phyloP scores from a whole-genome alignment of 2,797 vertebrate species.

The Distichodus sexfasciatus region DNA sequence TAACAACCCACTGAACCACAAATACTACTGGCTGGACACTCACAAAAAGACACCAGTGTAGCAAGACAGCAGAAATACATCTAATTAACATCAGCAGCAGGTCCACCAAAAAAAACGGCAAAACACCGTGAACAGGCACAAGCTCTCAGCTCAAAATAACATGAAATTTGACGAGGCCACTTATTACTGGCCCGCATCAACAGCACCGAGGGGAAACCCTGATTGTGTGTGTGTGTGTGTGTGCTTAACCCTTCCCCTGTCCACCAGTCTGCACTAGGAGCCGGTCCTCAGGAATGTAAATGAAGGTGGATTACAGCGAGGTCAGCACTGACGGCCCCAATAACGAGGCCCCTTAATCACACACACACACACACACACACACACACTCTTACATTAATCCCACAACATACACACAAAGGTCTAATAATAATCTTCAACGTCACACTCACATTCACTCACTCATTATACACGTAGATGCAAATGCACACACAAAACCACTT shows the following conservation, averaged over 20 bases:
- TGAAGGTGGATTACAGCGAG: background rate
- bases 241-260: background rate
- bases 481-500: slow-evolving; percentile 59
- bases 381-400: background rate
- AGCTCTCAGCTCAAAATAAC: background rate
- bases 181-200: no score
- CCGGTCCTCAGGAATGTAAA: background rate
- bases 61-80: no score
- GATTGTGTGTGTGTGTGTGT: background rate
- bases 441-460: background rate
- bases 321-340: background rate
- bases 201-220: no score
- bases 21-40: no score
- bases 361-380: background rate
- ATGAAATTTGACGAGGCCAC: no score
- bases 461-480: slow-evolving; percentile 39
- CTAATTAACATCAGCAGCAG: no score
- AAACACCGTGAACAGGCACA: no score
- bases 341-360: no score
- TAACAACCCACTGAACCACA: no score
- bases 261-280: background rate
- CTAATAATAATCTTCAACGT: background rate
- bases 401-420: background rate
- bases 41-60: no score
- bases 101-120: no score